Evolutionary conservation across 1,140 invertebrate species (phyloP).

Genomic region (Drosophila sp.): DNA sequence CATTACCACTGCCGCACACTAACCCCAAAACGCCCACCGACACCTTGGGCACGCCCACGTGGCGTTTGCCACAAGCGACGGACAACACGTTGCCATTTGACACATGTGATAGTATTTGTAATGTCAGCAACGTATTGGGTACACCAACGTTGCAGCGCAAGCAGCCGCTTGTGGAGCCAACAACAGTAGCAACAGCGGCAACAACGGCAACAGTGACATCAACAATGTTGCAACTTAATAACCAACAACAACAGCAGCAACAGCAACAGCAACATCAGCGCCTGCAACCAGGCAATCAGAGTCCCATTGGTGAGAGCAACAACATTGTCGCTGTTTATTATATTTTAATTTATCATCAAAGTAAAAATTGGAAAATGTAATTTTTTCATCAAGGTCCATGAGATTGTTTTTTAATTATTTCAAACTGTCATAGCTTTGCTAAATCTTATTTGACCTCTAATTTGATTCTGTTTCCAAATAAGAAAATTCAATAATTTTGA

Average conservation of each 20-base stretch:
- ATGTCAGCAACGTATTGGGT: constrained; percentile 33
- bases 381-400: too few species aligned
- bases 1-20: constrained; percentile 58
- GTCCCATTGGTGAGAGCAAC: constrained; percentile 73
- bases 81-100: constrained; percentile 47
- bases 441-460: too few species aligned
- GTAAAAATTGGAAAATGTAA: too few species aligned
- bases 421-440: too few species aligned
- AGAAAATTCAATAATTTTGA: too few species aligned
- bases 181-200: constrained; percentile 13
- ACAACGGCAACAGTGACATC: constrained; percentile 36
- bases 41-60: constrained; percentile 13
- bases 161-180: constrained; percentile 27
- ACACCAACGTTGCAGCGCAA: constrained; percentile 64
- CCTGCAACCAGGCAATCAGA: constrained; percentile 79
- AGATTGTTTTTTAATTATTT: too few species aligned
- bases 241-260: constrained; percentile 53
- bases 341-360: too few species aligned
- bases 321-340: background rate
- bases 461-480: too few species aligned
- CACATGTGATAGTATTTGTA: constrained; percentile 70
- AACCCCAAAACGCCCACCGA: constrained; percentile 36
- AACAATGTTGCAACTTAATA: constrained; percentile 43
- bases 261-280: constrained; percentile 62
- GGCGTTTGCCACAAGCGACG: constrained; percentile 8